Conservation (phyloP, 2,113 vertebrate genomes). For the Hippocampus zosterae region DNA sequence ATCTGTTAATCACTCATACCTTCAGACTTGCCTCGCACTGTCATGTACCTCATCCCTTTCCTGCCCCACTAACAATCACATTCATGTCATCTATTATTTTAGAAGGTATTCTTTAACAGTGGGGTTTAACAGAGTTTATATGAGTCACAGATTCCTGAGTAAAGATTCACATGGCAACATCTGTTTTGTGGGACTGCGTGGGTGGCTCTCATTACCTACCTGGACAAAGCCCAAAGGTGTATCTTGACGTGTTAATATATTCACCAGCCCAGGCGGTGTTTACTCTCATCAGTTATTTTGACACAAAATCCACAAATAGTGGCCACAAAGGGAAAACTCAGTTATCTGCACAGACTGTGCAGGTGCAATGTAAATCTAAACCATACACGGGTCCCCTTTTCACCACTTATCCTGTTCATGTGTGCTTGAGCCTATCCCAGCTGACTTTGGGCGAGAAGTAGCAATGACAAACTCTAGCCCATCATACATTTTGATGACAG, state of each 20-base stretch:
- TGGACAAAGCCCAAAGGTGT: slow-evolving; percentile 31
- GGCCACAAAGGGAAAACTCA: not conserved
- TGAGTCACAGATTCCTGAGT: slow-evolving; percentile 58
- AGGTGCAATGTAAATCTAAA: too few relatives aligned
- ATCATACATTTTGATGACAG: too few relatives aligned
- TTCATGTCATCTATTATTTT: slow-evolving; percentile 1
- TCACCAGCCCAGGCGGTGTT: slow-evolving; percentile 11
- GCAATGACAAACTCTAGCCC: too few relatives aligned
- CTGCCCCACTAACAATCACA: not conserved
- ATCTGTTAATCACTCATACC: slow-evolving; percentile 28
- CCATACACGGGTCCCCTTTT: too few relatives aligned
- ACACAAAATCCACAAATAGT: too few relatives aligned
- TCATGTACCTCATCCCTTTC: slow-evolving; percentile 13
- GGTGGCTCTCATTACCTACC: slow-evolving; percentile 32
- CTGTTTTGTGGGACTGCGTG: slow-evolving; percentile 47
- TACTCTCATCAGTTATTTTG: not conserved
- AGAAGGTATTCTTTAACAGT: slow-evolving; percentile 3
- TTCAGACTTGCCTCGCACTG: slow-evolving; percentile 17
- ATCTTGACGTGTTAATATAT: slow-evolving; percentile 6
- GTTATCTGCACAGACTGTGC: too few relatives aligned
- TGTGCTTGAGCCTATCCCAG: too few relatives aligned
- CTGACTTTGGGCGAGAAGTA: too few relatives aligned
- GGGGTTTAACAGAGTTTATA: slow-evolving; percentile 19
- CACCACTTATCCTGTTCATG: too few relatives aligned
- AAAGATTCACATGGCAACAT: slow-evolving; percentile 53